phyloP scores from a whole-genome alignment of 2,797 vertebrate species.

The Ctenopoma kingsleyae region DNA sequence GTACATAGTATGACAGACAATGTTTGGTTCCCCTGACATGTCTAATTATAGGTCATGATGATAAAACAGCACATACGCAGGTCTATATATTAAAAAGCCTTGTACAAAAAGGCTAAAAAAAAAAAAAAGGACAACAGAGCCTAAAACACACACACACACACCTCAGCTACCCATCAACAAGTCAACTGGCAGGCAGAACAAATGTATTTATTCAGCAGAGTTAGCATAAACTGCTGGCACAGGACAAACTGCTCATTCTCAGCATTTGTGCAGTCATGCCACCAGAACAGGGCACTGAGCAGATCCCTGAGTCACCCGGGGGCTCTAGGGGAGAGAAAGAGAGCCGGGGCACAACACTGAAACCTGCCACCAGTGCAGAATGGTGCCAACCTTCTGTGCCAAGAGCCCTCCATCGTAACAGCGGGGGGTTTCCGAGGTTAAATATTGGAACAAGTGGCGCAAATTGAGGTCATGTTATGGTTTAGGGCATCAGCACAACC shows the following conservation, averaged over 20 bases:
- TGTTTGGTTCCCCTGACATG: slow-evolving; percentile 22
- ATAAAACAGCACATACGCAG: slow-evolving; percentile 35
- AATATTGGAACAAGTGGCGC: slow-evolving; percentile 43
- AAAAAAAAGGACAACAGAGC: slow-evolving; percentile 34
- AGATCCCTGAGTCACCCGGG: slow-evolving; percentile 60
- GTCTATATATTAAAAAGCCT: slow-evolving; percentile 47
- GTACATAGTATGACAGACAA: neutral
- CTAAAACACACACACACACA: slow-evolving; percentile 48
- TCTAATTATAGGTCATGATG: slow-evolving; percentile 51
- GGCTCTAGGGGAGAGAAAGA: slow-evolving; percentile 22
- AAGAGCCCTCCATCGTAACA: slow-evolving; percentile 33
- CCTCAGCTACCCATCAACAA: slow-evolving; percentile 53
- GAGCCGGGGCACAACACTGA: slow-evolving; percentile 30
- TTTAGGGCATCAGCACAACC: slow-evolving; percentile 36
- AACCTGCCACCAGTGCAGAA: slow-evolving; percentile 47
- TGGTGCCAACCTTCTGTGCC: slow-evolving; percentile 51
- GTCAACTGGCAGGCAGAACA: slow-evolving; percentile 58
- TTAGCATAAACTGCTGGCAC: slow-evolving; percentile 69
- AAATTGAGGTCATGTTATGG: slow-evolving; percentile 55
- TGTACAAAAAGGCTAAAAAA: slow-evolving; percentile 45
- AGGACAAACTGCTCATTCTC: slow-evolving; percentile 72
- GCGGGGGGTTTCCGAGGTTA: slow-evolving; percentile 39
- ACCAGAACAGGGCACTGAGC: slow-evolving; percentile 46
- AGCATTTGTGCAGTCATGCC: slow-evolving; percentile 73
- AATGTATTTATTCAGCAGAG: slow-evolving; percentile 71